phyloP scores from a whole-genome alignment of 1,140 invertebrate genomes.

The Drosophila nannoptera region DNA sequence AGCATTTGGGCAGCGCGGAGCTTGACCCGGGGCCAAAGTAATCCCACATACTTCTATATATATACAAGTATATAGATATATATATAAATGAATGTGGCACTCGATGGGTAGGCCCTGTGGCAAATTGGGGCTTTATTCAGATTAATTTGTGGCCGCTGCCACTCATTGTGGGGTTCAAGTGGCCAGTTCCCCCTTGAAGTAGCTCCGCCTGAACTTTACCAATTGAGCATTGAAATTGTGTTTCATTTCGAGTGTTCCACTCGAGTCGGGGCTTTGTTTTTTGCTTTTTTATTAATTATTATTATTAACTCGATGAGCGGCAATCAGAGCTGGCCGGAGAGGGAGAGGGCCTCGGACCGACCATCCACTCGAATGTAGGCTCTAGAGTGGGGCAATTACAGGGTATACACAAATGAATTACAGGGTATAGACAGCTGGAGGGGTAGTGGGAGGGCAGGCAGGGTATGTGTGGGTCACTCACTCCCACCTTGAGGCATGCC shows the following conservation, averaged over 20 bases:
- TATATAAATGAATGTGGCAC: not conserved
- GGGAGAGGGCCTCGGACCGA: not conserved
- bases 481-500: too few relatives aligned
- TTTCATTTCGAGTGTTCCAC: slow-evolving; percentile 25
- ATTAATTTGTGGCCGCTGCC: slow-evolving; percentile 38
- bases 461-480: too few relatives aligned
- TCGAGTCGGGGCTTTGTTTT: slow-evolving; percentile 9
- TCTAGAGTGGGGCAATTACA: too few relatives aligned
- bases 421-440: too few relatives aligned
- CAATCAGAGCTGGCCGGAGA: slow-evolving; percentile 48
- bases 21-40: slow-evolving; percentile 27
- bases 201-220: slow-evolving; percentile 58
- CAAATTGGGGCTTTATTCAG: slow-evolving; percentile 41
- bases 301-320: slow-evolving; percentile 57
- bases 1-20: not conserved
- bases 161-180: slow-evolving; percentile 53
- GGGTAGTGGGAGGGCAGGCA: too few relatives aligned
- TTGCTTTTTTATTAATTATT: slow-evolving; percentile 55
- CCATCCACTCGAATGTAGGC: slow-evolving; percentile 37
- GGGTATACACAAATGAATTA: too few relatives aligned
- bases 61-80: not conserved
- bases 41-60: slow-evolving; percentile 2
- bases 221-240: slow-evolving; percentile 72
- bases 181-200: slow-evolving; percentile 52
- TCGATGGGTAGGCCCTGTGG: not conserved